These are phyloP conservation scores for Orthosia gothica DNA, from an alignment of 2,888 invertebrate genomes.

Conservation along the genomic window DNA sequence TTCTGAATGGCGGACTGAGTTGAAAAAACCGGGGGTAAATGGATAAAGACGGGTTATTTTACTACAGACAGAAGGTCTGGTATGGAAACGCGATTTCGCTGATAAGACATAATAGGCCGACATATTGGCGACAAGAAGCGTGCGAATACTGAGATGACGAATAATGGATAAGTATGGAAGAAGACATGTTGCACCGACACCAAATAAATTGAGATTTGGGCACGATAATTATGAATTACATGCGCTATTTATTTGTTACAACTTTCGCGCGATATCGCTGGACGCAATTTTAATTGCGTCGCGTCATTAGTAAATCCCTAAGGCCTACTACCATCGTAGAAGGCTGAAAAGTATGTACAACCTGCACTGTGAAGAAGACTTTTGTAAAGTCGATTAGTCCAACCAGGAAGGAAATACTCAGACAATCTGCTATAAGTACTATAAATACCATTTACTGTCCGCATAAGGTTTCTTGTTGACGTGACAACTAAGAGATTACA, in stretches of 20 bases:
- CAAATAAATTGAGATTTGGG: not conserved
- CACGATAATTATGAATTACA: too few species aligned
- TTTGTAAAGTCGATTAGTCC: not conserved
- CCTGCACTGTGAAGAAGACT: not conserved
- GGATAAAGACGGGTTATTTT: not conserved
- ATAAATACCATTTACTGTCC: conserved; percentile 24
- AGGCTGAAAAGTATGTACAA: too few species aligned
- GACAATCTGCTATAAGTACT: not conserved
- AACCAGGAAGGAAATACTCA: not conserved
- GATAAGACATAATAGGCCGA: not conserved
- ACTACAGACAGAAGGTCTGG: not conserved
- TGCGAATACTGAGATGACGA: too few species aligned
- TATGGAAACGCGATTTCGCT: not conserved
- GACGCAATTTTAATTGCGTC: too few species aligned
- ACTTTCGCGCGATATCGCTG: too few species aligned
- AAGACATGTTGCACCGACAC: not conserved
- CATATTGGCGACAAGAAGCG: too few species aligned
- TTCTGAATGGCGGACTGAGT: conserved; percentile 14
- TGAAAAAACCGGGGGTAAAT: not conserved
- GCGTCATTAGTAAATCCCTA: too few species aligned
- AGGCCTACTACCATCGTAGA: too few species aligned
- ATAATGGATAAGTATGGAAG: not conserved
- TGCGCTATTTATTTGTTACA: too few species aligned
- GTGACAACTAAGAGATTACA: conserved; percentile 18
- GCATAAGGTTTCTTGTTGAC: conserved; percentile 18